These are phyloP conservation scores for Empis stercorea DNA, from an alignment of 2,888 invertebrate genomes.

Conservation along the genomic window DNA sequence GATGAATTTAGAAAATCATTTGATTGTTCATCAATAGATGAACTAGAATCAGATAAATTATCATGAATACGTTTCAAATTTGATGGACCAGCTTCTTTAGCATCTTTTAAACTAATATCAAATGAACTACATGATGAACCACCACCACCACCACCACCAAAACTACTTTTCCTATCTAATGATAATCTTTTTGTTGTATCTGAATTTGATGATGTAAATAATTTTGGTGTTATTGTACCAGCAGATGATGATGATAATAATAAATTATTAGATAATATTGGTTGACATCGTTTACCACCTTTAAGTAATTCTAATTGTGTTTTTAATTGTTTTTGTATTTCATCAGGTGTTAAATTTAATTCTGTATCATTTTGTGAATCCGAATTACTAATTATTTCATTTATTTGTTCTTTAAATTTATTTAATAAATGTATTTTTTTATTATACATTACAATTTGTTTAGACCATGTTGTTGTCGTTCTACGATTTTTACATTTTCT, in stretches of 20 bases:
- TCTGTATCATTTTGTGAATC: neutral
- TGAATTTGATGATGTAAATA: neutral
- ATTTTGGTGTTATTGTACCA: neutral
- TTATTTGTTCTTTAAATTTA: neutral
- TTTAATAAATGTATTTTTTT: neutral
- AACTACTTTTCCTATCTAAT: neutral
- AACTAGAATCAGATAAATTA: no score
- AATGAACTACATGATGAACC: neutral
- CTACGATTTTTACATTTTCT: neutral
- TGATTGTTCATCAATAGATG: no score
- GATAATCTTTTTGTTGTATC: neutral
- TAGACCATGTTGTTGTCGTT: conserved; percentile 1
- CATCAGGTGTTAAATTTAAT: conserved; percentile 15
- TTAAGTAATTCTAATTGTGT: conserved; percentile 29
- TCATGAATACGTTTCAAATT: no score
- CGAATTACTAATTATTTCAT: neutral
- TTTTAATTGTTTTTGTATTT: conserved; percentile 27
- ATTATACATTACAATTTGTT: conserved; percentile 1
- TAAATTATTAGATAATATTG: neutral
- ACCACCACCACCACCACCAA: neutral
- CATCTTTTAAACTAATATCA: neutral
- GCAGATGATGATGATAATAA: no score
- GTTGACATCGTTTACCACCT: conserved; percentile 19
- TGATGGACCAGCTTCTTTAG: neutral
- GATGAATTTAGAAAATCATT: neutral